Evolutionary conservation across 2,113 vertebrate genomes (phyloP), one percentile per base, ranked within the genome.

Genomic region (Periophthalmus modestus): DNA sequence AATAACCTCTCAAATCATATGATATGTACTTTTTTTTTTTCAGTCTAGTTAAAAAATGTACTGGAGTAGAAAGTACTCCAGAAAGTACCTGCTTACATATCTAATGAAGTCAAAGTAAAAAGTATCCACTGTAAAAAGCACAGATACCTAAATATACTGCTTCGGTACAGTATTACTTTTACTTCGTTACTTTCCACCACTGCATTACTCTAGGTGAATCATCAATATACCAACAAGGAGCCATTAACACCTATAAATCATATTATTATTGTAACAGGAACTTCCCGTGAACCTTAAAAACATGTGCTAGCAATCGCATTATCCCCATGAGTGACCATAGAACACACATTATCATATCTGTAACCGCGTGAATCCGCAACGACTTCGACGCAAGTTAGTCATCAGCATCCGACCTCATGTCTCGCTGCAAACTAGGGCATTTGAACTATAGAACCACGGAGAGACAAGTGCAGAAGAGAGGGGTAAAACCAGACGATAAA

Each of bases 351-450:
- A 21, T 61, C 69, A 58, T 43, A 36, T 39, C 16, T 65, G 62
- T 43, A 43, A 65, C 62, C 43, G 39, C 34, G 11, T 43, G 34
- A 65, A 43, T 43, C 33, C 10, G 19, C 75, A 52, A 59, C 66
- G 63, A 63, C 68, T 43, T 71, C 23, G 15, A 14, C 14, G 33
- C 39, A 81, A 54, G 65, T 70, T 50, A 47, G 50, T 23, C 39
- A 4, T 77, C 39, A 57, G 33, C 58, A 71, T 77, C 71, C 69
- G 68, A 59, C 68, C 57, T 55, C 57, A 28, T 15, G 23, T 23
- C 71, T 69, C 67, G 74, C 71, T 36, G 47, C 57, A 77, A 88
- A 83, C 74, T 83, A 84, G 85, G 82, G 58, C 73, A 84, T 77
- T 79, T 76, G 63, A 77, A 83, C 52, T 43, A 52, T 52, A 61